A percentile compares a stretch with the other conserved stretches of the same genome.
Conservation (phyloP, 2,113 vertebrate species). For the Pseudorhombus dupliciocellatus region DNA sequence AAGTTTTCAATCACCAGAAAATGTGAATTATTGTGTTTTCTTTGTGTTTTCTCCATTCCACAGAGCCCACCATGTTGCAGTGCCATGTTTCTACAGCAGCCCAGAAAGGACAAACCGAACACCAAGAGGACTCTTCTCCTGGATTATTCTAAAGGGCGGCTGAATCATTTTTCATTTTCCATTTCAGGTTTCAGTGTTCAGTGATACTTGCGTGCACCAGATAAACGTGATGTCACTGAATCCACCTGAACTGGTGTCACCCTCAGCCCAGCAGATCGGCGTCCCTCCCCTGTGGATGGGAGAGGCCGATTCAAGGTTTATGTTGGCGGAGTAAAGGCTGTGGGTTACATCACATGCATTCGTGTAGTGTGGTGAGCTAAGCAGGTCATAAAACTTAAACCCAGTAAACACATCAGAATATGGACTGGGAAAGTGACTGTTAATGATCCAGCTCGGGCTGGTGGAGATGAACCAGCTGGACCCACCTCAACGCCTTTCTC, state of each 20-base stretch:
- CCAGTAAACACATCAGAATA: conserved; percentile 11
- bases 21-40: no score
- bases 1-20: no score
- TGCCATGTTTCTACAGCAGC: background rate
- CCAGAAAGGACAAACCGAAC: no score
- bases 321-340: background rate
- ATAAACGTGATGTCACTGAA: background rate
- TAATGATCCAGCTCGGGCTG: background rate
- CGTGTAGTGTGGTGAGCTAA: background rate
- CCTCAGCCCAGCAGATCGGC: conserved; percentile 1
- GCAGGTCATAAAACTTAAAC: conserved; percentile 5
- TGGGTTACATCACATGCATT: background rate
- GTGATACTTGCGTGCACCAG: background rate
- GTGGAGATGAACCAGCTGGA: conserved; percentile 13
- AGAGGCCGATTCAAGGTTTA: conserved; percentile 18
- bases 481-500: background rate
- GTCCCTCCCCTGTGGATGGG: background rate
- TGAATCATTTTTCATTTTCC: no score
- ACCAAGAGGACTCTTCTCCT: no score
- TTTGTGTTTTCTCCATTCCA: no score
- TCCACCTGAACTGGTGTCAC: background rate
- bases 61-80: background rate
- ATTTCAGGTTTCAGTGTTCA: no score
- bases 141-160: no score
- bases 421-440: background rate